Conservation (phyloP, 2,888 invertebrate genomes). For the Sussaba pulchella region DNA sequence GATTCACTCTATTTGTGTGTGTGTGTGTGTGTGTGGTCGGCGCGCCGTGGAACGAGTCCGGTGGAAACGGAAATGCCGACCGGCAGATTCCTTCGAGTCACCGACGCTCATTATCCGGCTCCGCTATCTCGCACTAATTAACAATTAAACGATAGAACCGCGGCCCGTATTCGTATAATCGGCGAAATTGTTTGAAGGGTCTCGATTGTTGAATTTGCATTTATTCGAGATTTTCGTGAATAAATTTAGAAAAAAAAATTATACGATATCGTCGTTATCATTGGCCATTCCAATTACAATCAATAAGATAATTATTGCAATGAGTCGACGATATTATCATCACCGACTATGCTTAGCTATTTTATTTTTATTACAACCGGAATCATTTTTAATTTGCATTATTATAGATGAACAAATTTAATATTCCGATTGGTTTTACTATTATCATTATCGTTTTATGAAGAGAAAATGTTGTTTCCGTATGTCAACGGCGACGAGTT, state of each 20-base stretch:
- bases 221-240: conserved; percentile 14
- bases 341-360: background rate
- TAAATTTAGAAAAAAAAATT: no score
- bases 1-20: background rate
- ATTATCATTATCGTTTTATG: background rate
- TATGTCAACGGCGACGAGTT: background rate
- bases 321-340: no score
- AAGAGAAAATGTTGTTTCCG: background rate
- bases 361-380: background rate
- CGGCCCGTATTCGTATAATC: conserved; percentile 61
- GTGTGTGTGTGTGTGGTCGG: background rate
- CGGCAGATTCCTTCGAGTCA: conserved; percentile 69
- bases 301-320: background rate
- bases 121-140: conserved; percentile 71
- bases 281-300: background rate
- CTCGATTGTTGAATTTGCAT: conserved; percentile 47
- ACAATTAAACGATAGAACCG: conserved; percentile 66
- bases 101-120: conserved; percentile 62
- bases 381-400: background rate
- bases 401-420: background rate
- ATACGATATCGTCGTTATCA: background rate
- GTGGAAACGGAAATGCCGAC: conserved; percentile 59
- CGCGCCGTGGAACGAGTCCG: conserved; percentile 3
- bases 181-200: conserved; percentile 44
- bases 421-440: no score